Base-by-base conservation (phyloP, 2,113 vertebrate genomes). In the Plectropomus leopardus region DNA sequence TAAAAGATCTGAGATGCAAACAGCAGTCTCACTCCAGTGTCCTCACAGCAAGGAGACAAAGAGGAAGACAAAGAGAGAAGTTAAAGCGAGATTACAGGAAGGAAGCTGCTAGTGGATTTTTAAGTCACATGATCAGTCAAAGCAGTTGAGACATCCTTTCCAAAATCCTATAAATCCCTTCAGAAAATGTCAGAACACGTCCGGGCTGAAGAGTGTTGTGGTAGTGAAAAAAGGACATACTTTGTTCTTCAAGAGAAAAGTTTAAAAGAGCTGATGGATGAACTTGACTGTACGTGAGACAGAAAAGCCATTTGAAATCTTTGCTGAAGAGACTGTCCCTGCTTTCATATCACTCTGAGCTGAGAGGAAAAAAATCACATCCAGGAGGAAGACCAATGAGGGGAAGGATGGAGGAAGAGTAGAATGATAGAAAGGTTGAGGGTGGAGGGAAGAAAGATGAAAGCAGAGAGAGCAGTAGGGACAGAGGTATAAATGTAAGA, bases 41-140 rank as follows among this genome's bases (percentile, higher is more conserved):
- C 67, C 57, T 59, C 50, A 86, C 55, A 60, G 58, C 70, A 40
- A 21, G 23, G 30, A 58, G n/a, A 65, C n/a, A 68, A 81, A 78
- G 48, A 84, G 70, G 60, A 74, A 68, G 70, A 40, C 42, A 54
- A 67, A 77, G 23, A 69, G 64, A 57, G 57, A 78, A 81, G 71
- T 51, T n/a, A 21, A 68, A 50, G 48, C 21, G 66, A 70, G 13
- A 34, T 14, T 30, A 60, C 16, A 45, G 67, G 40, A 19, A 68
- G 73, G 73, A 74, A 81, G 57, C 26, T 23, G 30, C 26, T 9
- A 15, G 42, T 47, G 45, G 3, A 70, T 58, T 58, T 14, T 32
- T 24, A 59, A 61, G 73, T 72, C 76, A 77, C 51, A 58, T 54
- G 82, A 84, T 58, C 58, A 9, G 76, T 34, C 58, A 66, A 54